Evolutionary conservation across 2,797 vertebrate genomes (phyloP).

Genomic region (Chaetodon trifasciatus): DNA sequence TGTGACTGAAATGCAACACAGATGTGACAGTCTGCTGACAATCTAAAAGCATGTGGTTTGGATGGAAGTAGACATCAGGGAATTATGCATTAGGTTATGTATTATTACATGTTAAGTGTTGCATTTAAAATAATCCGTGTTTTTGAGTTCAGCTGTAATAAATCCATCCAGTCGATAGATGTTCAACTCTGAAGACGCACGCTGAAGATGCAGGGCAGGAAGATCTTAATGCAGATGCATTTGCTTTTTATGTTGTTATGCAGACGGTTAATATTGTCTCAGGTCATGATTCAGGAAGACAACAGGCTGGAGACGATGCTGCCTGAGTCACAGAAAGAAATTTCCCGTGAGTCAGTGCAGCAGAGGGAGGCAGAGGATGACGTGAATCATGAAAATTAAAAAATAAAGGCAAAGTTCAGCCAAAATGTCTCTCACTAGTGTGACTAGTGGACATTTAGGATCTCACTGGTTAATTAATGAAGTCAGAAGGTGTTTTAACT

Average conservation of each 20-base stretch:
- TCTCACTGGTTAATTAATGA: too few relatives aligned
- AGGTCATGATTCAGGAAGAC: neutral
- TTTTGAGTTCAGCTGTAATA: neutral
- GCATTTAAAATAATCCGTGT: neutral
- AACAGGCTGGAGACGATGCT: neutral
- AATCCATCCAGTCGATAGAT: neutral
- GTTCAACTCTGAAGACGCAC: neutral
- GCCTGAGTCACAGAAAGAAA: neutral
- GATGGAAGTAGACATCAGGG: neutral
- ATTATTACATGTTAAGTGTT: neutral
- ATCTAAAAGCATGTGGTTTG: neutral
- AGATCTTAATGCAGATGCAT: neutral
- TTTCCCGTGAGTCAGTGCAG: neutral
- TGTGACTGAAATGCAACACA: constrained; percentile 19
- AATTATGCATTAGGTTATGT: neutral
- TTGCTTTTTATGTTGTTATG: neutral
- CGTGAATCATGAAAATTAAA: constrained; percentile 3
- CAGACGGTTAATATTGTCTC: neutral
- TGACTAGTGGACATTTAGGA: too few relatives aligned
- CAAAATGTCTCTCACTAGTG: too few relatives aligned
- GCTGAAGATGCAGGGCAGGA: neutral
- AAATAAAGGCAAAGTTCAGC: neutral
- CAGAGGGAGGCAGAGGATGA: neutral
- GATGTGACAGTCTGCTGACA: constrained; percentile 35
- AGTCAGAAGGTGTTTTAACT: too few relatives aligned